Evolutionary conservation across 1,140 invertebrate genomes (phyloP).

Genomic region (Drosophila burlai): DNA sequence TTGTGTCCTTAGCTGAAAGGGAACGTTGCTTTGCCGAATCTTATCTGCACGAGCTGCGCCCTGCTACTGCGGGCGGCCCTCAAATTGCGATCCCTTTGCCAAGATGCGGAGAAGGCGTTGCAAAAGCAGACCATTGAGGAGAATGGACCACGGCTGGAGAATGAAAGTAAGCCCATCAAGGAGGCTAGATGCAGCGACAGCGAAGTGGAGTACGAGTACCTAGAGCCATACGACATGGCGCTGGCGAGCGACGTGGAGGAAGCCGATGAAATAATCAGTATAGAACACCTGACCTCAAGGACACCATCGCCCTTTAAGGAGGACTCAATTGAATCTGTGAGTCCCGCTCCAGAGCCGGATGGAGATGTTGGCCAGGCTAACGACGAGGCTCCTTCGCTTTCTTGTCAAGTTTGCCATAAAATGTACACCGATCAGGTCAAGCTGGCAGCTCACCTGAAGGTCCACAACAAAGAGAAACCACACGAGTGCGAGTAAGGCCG

Average conservation of each 20-base stretch:
- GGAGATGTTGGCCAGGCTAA: not conserved
- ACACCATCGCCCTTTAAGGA: not conserved
- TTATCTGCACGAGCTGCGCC: constrained; percentile 67
- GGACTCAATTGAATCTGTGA: not conserved
- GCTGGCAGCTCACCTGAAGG: constrained; percentile 63
- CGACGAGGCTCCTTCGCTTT: constrained; percentile 14
- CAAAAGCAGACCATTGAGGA: constrained; percentile 3
- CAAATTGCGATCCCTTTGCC: constrained; percentile 59
- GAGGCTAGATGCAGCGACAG: constrained; percentile 14
- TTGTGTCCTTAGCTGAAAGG: constrained; percentile 42
- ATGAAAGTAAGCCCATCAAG: not conserved
- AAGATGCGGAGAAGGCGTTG: constrained; percentile 47
- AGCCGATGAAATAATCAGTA: constrained; percentile 29
- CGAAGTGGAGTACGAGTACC: constrained; percentile 26
- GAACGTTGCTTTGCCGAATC: constrained; percentile 27
- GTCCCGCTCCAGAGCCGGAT: not conserved
- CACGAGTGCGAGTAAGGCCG: constrained; percentile 82
- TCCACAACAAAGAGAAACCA: constrained; percentile 66
- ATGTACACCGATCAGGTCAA: constrained; percentile 58
- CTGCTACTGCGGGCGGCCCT: constrained; percentile 56
- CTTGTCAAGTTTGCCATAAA: constrained; percentile 67
- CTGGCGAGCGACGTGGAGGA: constrained; percentile 25
- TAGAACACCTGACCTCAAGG: constrained; percentile 16
- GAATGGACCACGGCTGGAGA: not conserved
- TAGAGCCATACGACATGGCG: constrained; percentile 34